These are phyloP conservation scores for Triplophysa tibetana DNA, from an alignment of 2,113 vertebrate species.

Conservation along the genomic window DNA sequence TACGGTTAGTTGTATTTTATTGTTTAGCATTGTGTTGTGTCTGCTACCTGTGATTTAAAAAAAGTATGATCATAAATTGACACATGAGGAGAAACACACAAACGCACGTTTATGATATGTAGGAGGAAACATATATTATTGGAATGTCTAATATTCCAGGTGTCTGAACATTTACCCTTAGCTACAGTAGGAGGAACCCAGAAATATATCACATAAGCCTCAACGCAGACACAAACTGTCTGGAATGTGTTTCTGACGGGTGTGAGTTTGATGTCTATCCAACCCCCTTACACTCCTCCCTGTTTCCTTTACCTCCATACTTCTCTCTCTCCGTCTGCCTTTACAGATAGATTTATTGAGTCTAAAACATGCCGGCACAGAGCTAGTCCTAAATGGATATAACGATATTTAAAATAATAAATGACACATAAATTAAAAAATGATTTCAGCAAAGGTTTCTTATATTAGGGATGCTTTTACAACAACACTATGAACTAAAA, in stretches of 20 bases:
- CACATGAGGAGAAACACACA: constrained; percentile 39
- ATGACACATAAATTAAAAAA: too few species aligned
- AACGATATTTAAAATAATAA: background rate
- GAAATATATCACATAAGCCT: constrained; percentile 43
- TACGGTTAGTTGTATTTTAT: too few species aligned
- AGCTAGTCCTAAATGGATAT: background rate
- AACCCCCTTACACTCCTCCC: constrained; percentile 10
- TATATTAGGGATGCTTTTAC: background rate
- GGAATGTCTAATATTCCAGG: constrained; percentile 34
- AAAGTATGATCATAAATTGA: too few species aligned
- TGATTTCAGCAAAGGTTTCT: background rate
- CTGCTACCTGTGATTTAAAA: too few species aligned
- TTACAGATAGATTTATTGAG: background rate
- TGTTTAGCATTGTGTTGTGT: too few species aligned
- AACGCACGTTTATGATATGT: constrained; percentile 42
- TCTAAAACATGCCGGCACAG: background rate
- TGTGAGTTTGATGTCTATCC: constrained; percentile 46
- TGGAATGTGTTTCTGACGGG: constrained; percentile 49
- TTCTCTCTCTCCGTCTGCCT: background rate
- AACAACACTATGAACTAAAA: background rate
- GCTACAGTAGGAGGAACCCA: constrained; percentile 47
- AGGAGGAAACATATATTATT: constrained; percentile 42
- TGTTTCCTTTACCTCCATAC: background rate
- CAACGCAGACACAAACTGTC: constrained; percentile 33
- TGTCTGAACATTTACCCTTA: constrained; percentile 40